A percentile compares a stretch with the other conserved stretches of the same genome.
Conservation (phyloP, 64 coral and sea anemone genomes). For the Cladopsammia gracilis region DNA sequence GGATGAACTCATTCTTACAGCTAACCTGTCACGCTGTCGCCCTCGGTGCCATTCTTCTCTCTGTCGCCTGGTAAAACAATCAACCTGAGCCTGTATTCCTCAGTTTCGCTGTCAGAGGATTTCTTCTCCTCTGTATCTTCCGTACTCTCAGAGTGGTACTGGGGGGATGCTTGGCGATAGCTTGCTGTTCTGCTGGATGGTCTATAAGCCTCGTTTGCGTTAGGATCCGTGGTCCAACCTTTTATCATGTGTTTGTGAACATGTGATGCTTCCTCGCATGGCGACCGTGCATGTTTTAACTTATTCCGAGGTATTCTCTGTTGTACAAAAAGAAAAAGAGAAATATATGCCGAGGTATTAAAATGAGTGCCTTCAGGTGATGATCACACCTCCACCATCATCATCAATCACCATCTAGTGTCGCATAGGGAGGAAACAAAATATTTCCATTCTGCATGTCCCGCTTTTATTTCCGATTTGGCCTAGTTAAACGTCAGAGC, state of each 20-base stretch:
- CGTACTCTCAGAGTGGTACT: background rate
- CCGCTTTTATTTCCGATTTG: too few species aligned
- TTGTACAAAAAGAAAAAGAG: background rate
- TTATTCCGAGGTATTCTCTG: slow-evolving; percentile 84
- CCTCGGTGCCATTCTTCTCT: background rate
- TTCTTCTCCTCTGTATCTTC: background rate
- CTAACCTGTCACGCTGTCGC: background rate
- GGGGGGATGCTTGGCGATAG: background rate
- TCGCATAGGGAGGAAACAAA: too few species aligned
- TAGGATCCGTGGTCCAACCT: slow-evolving; percentile 88
- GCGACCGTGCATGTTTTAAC: slow-evolving; percentile 11
- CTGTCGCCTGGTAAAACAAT: slow-evolving; percentile 11
- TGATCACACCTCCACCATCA: too few species aligned
- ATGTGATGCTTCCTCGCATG: slow-evolving; percentile 79
- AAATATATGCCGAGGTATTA: too few species aligned
- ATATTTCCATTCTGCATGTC: too few species aligned
- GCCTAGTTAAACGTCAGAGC: too few species aligned
- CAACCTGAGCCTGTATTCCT: slow-evolving; percentile 37
- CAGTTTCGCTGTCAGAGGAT: background rate
- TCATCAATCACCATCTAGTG: too few species aligned
- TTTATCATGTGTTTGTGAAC: slow-evolving; percentile 89
- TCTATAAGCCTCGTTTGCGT: slow-evolving; percentile 75
- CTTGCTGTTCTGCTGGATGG: background rate
- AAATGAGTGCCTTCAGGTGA: too few species aligned
- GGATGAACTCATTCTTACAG: background rate